Evolutionary conservation across 2,797 vertebrate genomes (phyloP).

Genomic region (Pitangus sulphuratus): DNA sequence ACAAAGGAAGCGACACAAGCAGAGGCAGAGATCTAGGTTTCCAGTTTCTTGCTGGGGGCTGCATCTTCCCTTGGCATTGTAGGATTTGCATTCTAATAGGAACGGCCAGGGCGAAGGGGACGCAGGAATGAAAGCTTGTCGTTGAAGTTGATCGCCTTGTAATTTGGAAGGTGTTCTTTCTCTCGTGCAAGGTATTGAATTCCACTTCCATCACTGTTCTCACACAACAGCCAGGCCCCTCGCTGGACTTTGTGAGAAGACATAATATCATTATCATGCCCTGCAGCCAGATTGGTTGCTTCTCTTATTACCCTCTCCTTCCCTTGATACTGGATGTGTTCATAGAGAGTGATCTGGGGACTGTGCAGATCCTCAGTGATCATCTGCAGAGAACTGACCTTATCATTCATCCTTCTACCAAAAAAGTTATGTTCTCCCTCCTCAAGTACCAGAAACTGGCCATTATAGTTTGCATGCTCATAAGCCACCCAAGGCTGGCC

Average conservation of each 20-base stretch:
- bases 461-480: not conserved
- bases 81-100: not conserved
- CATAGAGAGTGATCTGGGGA: conserved; percentile 35
- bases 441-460: not conserved
- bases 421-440: not conserved
- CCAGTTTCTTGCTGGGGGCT: rapidly evolving
- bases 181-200: not conserved
- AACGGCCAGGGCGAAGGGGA: not conserved
- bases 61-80: rapidly evolving
- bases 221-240: conserved; percentile 9
- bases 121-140: conserved; percentile 31
- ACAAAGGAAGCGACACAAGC: not conserved
- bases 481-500: conserved; percentile 50
- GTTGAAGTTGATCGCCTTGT: not conserved
- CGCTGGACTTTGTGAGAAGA: conserved; percentile 46
- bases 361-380: conserved; percentile 6
- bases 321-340: not conserved
- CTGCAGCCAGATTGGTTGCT: not conserved
- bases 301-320: not conserved
- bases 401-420: not conserved
- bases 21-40: not conserved
- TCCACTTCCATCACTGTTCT: not conserved
- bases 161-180: not conserved
- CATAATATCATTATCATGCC: not conserved
- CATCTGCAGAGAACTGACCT: not conserved